Evolutionary conservation across 2,797 vertebrate species (phyloP).

Genomic region (Falco peregrinus): DNA sequence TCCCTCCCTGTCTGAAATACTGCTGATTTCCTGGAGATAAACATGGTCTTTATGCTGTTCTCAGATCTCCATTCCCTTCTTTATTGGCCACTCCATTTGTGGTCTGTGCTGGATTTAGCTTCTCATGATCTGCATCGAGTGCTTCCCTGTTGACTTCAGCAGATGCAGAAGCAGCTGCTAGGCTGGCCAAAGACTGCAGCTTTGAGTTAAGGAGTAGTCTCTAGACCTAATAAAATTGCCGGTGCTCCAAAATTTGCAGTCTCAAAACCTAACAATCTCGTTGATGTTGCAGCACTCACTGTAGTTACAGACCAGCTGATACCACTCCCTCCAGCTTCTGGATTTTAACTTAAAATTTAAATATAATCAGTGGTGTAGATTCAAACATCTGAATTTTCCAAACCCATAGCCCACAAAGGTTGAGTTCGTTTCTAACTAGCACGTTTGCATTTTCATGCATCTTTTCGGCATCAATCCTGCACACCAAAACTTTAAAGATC

Average conservation of each 20-base stretch:
- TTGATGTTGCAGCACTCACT: background rate
- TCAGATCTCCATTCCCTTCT: background rate
- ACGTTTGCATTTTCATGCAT: background rate
- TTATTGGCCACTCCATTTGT: background rate
- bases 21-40: background rate
- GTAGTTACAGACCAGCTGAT: background rate
- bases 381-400: background rate
- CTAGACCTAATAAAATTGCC: background rate
- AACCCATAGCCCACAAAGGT: background rate
- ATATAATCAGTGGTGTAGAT: background rate
- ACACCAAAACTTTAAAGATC: background rate
- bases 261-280: background rate
- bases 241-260: background rate
- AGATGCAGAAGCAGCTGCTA: background rate
- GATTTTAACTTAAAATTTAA: background rate
- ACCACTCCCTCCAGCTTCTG: background rate
- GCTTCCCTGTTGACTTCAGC: background rate
- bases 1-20: background rate
- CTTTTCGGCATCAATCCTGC: background rate
- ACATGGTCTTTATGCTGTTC: background rate
- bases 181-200: background rate
- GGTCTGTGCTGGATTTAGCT: background rate
- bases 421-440: background rate
- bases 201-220: background rate
- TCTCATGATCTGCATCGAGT: background rate